phyloP scores from a whole-genome alignment of 2,797 vertebrate genomes.

The Varecia variegata region DNA sequence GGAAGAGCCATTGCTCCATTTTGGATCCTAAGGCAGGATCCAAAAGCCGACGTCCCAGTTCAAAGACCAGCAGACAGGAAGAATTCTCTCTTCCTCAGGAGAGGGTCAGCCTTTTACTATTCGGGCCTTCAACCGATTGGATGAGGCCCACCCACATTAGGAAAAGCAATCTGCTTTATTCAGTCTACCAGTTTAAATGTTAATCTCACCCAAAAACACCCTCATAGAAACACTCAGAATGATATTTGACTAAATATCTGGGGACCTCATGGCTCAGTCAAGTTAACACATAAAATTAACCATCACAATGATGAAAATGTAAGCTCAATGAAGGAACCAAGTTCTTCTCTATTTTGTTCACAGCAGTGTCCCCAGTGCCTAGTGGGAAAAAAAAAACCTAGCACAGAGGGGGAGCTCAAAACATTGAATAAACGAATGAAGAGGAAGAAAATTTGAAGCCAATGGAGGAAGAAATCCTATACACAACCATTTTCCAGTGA shows the following conservation, averaged over 20 bases:
- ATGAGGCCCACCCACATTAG: not conserved
- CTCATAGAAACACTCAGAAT: not conserved
- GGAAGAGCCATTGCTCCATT: not conserved
- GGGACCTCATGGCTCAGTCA: not conserved
- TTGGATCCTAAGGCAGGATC: not conserved
- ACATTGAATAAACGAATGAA: not conserved
- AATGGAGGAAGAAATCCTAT: not conserved
- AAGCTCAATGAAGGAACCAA: not conserved
- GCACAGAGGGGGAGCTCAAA: not conserved
- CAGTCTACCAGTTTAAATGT: not conserved
- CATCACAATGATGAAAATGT: not conserved
- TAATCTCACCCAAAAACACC: not conserved
- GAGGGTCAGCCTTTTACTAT: not conserved
- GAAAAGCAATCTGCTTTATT: not conserved
- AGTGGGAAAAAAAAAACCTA: not conserved
- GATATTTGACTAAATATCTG: not conserved
- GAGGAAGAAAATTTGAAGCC: not conserved
- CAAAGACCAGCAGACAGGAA: not conserved
- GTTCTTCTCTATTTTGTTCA: not conserved
- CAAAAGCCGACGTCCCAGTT: not conserved
- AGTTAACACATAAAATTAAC: not conserved
- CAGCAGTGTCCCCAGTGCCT: not conserved
- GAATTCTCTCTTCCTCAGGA: not conserved
- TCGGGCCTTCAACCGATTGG: not conserved
- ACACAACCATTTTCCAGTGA: not conserved